These are phyloP conservation scores for Erethizon dorsatum DNA, from an alignment of 2,797 vertebrate genomes.

Conservation along the genomic window DNA sequence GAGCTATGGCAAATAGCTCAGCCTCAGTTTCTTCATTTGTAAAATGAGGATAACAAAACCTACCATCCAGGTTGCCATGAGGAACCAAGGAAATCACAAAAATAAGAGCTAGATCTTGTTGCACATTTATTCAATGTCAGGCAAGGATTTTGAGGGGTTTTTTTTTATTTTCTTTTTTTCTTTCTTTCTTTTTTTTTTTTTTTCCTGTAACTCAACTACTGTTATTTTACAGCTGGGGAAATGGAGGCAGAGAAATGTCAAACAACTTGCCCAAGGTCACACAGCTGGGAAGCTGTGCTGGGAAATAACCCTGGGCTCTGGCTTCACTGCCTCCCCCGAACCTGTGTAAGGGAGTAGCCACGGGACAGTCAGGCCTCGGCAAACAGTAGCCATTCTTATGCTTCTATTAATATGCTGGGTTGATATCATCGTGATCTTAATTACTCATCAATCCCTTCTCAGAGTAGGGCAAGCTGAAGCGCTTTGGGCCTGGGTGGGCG, in stretches of 20 bases:
- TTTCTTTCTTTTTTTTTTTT: background rate
- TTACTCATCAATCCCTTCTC: conserved; percentile 81
- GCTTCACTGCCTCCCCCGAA: background rate
- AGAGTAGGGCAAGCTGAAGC: conserved; percentile 79
- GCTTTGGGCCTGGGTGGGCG: conserved; percentile 54
- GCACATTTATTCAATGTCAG: background rate
- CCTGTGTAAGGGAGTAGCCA: background rate
- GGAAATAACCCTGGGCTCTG: background rate
- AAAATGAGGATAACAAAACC: background rate
- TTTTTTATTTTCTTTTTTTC: background rate
- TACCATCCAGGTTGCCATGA: background rate
- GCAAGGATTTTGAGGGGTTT: background rate
- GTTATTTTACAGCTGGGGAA: conserved; percentile 31
- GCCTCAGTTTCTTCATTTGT: background rate
- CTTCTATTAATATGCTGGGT: conserved; percentile 67
- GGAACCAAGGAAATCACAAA: background rate
- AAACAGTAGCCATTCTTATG: conserved; percentile 71
- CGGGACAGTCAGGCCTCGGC: conserved; percentile 50
- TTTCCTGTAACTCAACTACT: background rate
- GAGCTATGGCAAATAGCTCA: background rate
- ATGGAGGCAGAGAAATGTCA: conserved; percentile 31
- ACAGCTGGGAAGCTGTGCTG: background rate
- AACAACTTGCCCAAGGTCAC: background rate
- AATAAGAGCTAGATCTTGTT: background rate
- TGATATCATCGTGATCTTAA: conserved; percentile 79